Evolutionary conservation across 1,140 invertebrate species (phyloP).

Genomic region (Bombus ignitus): DNA sequence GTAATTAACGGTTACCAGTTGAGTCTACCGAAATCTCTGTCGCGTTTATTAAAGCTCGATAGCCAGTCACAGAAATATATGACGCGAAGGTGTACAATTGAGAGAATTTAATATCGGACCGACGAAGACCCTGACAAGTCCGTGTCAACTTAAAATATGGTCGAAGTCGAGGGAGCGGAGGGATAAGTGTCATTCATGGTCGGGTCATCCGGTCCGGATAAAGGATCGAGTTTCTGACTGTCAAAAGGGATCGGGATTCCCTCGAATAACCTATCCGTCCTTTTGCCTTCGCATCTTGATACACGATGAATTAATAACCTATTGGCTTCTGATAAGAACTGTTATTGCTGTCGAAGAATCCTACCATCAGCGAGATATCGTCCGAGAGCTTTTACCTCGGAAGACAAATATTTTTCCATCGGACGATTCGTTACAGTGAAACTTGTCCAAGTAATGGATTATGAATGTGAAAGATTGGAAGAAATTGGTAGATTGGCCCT

Average conservation of each 20-base stretch:
- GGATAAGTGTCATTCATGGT: conserved; percentile 27
- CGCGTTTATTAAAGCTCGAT: too few species aligned
- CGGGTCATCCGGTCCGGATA: neutral
- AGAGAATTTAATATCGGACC: conserved; percentile 40
- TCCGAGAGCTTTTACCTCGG: too few species aligned
- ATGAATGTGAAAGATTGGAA: neutral
- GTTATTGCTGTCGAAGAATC: neutral
- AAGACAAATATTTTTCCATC: neutral
- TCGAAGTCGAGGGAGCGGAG: conserved; percentile 3
- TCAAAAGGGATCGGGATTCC: conserved; percentile 35
- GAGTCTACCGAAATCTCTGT: neutral
- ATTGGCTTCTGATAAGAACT: neutral
- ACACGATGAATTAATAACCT: conserved; percentile 25
- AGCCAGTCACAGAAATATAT: neutral
- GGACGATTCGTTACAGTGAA: neutral
- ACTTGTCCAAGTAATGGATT: neutral
- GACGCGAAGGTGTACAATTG: too few species aligned
- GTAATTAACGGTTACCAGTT: conserved; percentile 31
- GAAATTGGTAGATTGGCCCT: neutral
- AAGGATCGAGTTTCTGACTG: conserved; percentile 44
- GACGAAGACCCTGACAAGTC: conserved; percentile 25
- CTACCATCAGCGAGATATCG: neutral
- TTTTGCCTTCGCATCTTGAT: neutral
- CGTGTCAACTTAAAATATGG: conserved; percentile 40
- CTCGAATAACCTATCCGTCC: conserved; percentile 9